These are phyloP conservation scores for Empidonax alnorum DNA, from an alignment of 2,113 vertebrate genomes.

Conservation along the genomic window DNA sequence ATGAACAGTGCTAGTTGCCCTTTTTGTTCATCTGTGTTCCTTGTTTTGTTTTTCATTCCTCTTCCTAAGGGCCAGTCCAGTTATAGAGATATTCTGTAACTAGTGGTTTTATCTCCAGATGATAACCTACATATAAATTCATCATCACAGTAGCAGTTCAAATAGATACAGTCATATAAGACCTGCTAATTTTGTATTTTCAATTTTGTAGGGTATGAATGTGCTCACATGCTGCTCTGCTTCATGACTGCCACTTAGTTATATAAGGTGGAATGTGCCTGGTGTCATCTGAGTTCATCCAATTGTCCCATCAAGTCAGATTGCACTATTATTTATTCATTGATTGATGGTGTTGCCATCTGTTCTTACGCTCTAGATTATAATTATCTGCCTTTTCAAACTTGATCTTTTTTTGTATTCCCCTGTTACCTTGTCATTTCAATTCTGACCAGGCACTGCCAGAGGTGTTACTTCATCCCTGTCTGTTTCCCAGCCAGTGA, in stretches of 20 bases:
- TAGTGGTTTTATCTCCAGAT: background rate
- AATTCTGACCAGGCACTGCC: slow-evolving; percentile 17
- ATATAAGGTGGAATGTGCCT: background rate
- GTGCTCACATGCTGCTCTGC: background rate
- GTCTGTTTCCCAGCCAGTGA: background rate
- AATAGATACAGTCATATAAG: background rate
- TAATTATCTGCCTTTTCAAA: slow-evolving; percentile 36
- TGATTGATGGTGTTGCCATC: slow-evolving; percentile 55
- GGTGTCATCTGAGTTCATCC: slow-evolving; percentile 49
- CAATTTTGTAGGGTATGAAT: background rate
- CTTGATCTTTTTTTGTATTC: slow-evolving; percentile 27
- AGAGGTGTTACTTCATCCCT: slow-evolving; percentile 15
- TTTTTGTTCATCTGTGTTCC: background rate
- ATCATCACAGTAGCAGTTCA: background rate
- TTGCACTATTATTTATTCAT: slow-evolving; percentile 57
- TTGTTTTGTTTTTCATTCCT: background rate
- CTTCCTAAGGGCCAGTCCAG: background rate
- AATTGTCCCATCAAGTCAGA: slow-evolving; percentile 32
- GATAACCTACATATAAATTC: background rate
- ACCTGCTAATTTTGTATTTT: background rate
- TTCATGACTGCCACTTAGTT: background rate
- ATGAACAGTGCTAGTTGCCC: background rate
- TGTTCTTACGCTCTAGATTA: slow-evolving; percentile 40
- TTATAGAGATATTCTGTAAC: background rate
- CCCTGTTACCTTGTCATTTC: slow-evolving; percentile 8